Evolutionary conservation across 2,113 vertebrate species (phyloP).

Genomic region (Varanus salvator): DNA sequence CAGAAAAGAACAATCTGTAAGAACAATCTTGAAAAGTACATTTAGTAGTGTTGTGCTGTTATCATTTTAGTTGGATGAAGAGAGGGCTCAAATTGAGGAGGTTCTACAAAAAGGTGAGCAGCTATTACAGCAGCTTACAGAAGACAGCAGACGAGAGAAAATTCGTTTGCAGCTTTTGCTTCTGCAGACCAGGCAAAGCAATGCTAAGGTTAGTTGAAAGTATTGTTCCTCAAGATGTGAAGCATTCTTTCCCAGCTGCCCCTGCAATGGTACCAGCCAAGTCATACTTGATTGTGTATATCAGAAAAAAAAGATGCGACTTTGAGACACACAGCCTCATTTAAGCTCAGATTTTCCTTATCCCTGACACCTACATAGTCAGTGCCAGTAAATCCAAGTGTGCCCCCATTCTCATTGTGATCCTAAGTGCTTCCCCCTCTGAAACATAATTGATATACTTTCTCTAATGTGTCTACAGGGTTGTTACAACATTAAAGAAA

Average conservation of each 20-base stretch:
- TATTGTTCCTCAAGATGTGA: background rate
- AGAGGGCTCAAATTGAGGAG: conserved; percentile 88
- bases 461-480: background rate
- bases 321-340: background rate
- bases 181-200: conserved; percentile 87
- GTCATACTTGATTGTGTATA: background rate
- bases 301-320: background rate
- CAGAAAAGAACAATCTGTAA: background rate
- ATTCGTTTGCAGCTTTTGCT: conserved; percentile 84
- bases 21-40: background rate
- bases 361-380: background rate
- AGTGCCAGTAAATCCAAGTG: background rate
- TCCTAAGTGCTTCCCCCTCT: background rate
- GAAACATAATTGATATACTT: background rate
- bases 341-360: background rate
- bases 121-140: conserved; percentile 83
- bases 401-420: background rate
- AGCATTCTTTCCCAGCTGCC: background rate
- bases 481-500: background rate
- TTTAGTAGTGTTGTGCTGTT: conserved; percentile 26
- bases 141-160: conserved; percentile 85
- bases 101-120: conserved; percentile 88
- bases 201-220: conserved; percentile 75
- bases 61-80: conserved; percentile 86
- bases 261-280: background rate